Evolutionary conservation across 2,113 vertebrate species (phyloP), one percentile per base, ranked within the genome.

Genomic region (Ctenomys sociabilis): DNA sequence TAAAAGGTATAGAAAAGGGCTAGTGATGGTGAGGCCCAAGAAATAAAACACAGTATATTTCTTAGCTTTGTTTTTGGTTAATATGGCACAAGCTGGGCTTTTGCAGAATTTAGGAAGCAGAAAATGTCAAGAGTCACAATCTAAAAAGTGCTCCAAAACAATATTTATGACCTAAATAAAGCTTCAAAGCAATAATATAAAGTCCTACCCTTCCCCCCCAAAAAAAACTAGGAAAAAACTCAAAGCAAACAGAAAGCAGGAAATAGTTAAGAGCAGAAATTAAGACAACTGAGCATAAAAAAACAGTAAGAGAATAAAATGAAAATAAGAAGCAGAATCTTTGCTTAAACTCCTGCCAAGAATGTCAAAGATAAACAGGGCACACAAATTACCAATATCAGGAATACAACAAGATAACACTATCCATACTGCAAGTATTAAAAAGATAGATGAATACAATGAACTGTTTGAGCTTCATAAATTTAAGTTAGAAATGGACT

Each of bases 31-130:
- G 45, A 88, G 49, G 54, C 16, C 21, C 77, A 92, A 91, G n/a
- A 2, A 96, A 95, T n/a, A 19, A 54, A 10, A 97, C 8, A 35
- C 45, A 87, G 52, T n/a, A 61, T 90, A 24, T 83, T 85, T 17
- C 24, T 12, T 28, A 24, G 64, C 14, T 80, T 54, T 61, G 7
- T 70, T 72, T 78, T 68, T 95, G 49, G 80, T 49, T 75, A 89
- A 54, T n/a, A 85, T 37, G 75, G 54, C 21, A 80, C 30, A 70
- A 13, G 63, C 2, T 16, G 30, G 30, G 66, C 49, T 73, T 84
- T 57, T 80, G 22, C 30, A 93, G 82, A 97, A 87, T 57, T 22
- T n/a, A 94, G 59, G 14, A 37, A 86, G 82, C 22, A 64, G 10
- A 77, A 90, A 87, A 84, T 88, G 54, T 22, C 37, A 90, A 88